Evolutionary conservation across 2,113 vertebrate species (phyloP).

Genomic region (Buteo buteo): DNA sequence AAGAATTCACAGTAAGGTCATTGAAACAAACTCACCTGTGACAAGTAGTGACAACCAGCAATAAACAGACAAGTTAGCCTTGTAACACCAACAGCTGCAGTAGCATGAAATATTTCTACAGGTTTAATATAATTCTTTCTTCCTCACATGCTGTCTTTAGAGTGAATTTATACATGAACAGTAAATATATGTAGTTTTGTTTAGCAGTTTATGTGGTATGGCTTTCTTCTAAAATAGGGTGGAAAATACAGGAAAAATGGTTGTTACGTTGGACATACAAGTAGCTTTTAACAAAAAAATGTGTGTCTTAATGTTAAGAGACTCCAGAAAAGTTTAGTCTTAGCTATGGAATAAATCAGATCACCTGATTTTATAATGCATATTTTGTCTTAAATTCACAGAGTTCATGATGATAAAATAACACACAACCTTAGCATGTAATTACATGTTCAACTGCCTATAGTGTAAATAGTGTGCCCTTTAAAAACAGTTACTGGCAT

Average conservation of each 20-base stretch:
- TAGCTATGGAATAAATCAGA: not conserved
- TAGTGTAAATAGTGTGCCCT: not conserved
- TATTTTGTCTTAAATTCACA: not conserved
- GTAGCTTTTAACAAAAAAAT: not conserved
- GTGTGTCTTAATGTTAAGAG: not conserved
- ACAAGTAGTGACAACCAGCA: not conserved
- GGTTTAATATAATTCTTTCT: not conserved
- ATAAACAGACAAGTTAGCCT: not conserved
- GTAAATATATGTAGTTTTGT: not conserved
- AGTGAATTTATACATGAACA: not conserved
- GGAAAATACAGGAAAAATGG: not conserved
- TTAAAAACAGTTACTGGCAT: slow-evolving; percentile 22
- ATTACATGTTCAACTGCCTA: not conserved
- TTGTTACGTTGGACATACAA: not conserved
- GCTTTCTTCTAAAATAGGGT: not conserved
- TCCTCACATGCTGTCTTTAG: not conserved
- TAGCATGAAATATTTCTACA: not conserved
- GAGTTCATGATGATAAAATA: not conserved
- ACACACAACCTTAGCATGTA: not conserved
- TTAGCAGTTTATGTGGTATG: not conserved
- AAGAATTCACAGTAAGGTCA: not conserved
- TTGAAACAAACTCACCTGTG: not conserved
- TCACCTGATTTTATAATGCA: not conserved
- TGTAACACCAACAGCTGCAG: not conserved
- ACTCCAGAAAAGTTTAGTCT: not conserved